Evolutionary conservation across 1,140 invertebrate genomes (phyloP).

Genomic region (Papilio helenus): DNA sequence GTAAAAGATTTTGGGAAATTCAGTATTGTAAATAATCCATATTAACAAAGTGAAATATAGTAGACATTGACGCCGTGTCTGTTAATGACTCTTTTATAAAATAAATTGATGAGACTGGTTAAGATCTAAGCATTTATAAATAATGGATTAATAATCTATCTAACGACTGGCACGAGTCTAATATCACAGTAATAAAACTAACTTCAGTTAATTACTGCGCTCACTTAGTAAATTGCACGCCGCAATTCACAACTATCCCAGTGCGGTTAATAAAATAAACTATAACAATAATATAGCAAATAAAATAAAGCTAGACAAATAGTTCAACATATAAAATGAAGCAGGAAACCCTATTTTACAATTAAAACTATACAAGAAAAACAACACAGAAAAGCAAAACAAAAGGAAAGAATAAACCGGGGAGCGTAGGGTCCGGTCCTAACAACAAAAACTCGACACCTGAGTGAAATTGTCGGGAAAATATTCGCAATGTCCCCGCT

Average conservation of each 20-base stretch:
- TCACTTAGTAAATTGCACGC: slow-evolving; percentile 11
- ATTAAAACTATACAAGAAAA: slow-evolving; percentile 24
- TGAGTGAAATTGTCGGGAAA: slow-evolving; percentile 54
- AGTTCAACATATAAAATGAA: not conserved
- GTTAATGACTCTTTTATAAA: not conserved
- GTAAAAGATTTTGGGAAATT: too few relatives aligned
- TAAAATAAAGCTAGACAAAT: not conserved
- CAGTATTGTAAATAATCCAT: not conserved
- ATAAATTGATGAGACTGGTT: not conserved
- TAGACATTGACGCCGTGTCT: not conserved
- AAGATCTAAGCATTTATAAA: not conserved
- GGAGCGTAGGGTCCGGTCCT: slow-evolving; percentile 35
- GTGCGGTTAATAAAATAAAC: not conserved
- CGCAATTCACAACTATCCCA: not conserved
- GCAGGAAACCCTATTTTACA: slow-evolving; percentile 4
- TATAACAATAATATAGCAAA: not conserved
- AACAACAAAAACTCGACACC: slow-evolving; percentile 48
- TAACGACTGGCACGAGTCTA: not conserved
- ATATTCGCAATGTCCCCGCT: slow-evolving; percentile 49
- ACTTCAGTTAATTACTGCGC: slow-evolving; percentile 14
- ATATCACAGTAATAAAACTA: slow-evolving; percentile 19
- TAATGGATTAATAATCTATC: not conserved
- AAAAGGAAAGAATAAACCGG: slow-evolving; percentile 8
- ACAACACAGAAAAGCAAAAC: not conserved
- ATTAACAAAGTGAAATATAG: not conserved